Evolutionary conservation across 2,888 invertebrate species (phyloP).

Genomic region (Drosophila barbarae): DNA sequence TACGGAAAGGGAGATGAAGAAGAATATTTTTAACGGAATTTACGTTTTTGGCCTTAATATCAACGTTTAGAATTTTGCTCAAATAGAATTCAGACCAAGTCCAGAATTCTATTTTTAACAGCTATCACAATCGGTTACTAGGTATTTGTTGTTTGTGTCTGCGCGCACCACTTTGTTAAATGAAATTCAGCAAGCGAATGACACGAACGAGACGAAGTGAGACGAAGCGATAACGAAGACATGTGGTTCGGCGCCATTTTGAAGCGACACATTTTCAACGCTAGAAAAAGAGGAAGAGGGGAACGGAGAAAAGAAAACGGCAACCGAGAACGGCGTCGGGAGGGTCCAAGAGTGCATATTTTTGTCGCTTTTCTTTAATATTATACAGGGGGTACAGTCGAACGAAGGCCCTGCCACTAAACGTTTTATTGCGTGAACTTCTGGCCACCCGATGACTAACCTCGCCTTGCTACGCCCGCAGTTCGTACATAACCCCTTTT

Average conservation of each 20-base stretch:
- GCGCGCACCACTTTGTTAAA: slow-evolving; percentile 69
- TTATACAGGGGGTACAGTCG: slow-evolving; percentile 51
- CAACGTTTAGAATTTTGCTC: slow-evolving; percentile 56
- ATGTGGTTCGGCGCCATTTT: slow-evolving; percentile 73
- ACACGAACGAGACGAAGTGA: slow-evolving; percentile 46
- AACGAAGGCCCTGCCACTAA: slow-evolving; percentile 24
- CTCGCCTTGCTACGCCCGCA: slow-evolving; percentile 19
- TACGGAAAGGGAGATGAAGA: slow-evolving; percentile 12
- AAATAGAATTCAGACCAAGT: slow-evolving; percentile 46
- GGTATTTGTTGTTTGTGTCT: slow-evolving; percentile 38
- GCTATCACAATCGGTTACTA: slow-evolving; percentile 69
- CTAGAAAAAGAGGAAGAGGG: slow-evolving; percentile 4
- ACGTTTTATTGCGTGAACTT: slow-evolving; percentile 36
- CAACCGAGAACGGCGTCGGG: neutral
- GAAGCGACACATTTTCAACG: slow-evolving; percentile 61
- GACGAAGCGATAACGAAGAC: slow-evolving; percentile 61
- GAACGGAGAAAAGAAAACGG: slow-evolving; percentile 4
- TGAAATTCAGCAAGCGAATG: slow-evolving; percentile 70
- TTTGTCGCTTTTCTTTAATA: slow-evolving; percentile 50
- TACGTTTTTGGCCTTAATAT: slow-evolving; percentile 42
- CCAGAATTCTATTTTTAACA: slow-evolving; percentile 60
- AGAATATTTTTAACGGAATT: slow-evolving; percentile 45
- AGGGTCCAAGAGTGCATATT: slow-evolving; percentile 40
- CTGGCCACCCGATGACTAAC: slow-evolving; percentile 31
- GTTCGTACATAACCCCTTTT: slow-evolving; percentile 53